Base-by-base conservation (phyloP, 2,888 invertebrate species). In the Protodeltote pygarga region DNA sequence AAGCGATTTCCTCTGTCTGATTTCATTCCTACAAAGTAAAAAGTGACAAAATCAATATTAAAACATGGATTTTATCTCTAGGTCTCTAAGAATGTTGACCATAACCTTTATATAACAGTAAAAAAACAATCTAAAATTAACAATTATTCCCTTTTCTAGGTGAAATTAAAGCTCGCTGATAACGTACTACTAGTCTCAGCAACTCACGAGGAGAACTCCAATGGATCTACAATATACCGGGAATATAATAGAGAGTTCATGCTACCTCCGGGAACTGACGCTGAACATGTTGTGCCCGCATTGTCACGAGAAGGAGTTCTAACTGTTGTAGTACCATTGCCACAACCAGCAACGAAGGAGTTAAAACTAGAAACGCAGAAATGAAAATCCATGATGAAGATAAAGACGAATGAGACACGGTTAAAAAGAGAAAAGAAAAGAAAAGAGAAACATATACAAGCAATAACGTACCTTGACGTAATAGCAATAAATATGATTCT, bases 201-300 rank as follows among this genome's bases (percentile, higher is more conserved):
- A 15, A 96, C 96, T 77, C 98, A 99, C 83, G 97, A 98, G 83
- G 98, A 98, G 85, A 97, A 97, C 85, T 94, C 96, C 15, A 96
- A 97, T 78, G 96, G 95, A 73, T 96, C 96, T 85, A 95, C 96
- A 13, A 96, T 97, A 10, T 97, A 96, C 93, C 94, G 97, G 77
- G 98, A 98, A 85, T 98, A 98, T 93, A 97, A 97, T 82, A 94
- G 97, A 42, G 97, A 98, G 89, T 98, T 98, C 91, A 92, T 96
- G 76, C 92, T 99, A 67, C 98, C 98, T 0, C 95, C 96, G 81
- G 98, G 97, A 51, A 96, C 97, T 42, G 96, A 98, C 82, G 97
- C 98, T 0, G 97, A 98, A 82, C 93, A 94, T 46, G 96, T 99
- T 78, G 95, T 95, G 75, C 97, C 98, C 14, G 96, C 97, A 2